Evolutionary conservation across 1,140 invertebrate genomes (phyloP).

Genomic region (Tetragnatha versicolor): DNA sequence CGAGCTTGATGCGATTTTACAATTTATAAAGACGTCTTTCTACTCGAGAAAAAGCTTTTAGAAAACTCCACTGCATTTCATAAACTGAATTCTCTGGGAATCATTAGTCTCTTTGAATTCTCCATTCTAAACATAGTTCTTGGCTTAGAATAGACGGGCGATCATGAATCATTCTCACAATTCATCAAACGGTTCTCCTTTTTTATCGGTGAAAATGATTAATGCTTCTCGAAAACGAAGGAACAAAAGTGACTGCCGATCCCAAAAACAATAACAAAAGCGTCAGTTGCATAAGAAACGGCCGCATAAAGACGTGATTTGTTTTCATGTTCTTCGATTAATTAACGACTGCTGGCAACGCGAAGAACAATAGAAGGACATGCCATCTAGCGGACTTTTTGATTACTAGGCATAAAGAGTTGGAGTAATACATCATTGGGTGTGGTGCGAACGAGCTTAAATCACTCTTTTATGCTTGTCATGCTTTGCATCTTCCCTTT

Average conservation of each 20-base stretch:
- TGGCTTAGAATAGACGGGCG: slow-evolving; percentile 33
- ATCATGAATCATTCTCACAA: slow-evolving; percentile 42
- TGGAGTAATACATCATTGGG: slow-evolving; percentile 49
- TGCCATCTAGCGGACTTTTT: slow-evolving; percentile 46
- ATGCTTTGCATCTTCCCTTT: too few relatives aligned
- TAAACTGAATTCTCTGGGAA: slow-evolving; percentile 21
- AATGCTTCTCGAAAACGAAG: slow-evolving; percentile 25
- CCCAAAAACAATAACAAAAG: slow-evolving; percentile 52
- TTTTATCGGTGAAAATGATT: slow-evolving; percentile 49
- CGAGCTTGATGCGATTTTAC: slow-evolving; percentile 9
- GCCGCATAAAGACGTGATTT: slow-evolving; percentile 46
- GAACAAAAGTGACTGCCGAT: slow-evolving; percentile 47
- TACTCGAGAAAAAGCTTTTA: slow-evolving; percentile 23
- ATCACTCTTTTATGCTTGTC: slow-evolving; percentile 27
- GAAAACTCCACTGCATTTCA: slow-evolving; percentile 20
- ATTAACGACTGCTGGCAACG: slow-evolving; percentile 49
- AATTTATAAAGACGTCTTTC: slow-evolving; percentile 27
- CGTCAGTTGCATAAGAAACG: slow-evolving; percentile 23
- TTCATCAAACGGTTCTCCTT: slow-evolving; percentile 39
- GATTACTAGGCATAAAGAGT: slow-evolving; percentile 42
- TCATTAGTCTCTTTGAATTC: slow-evolving; percentile 31
- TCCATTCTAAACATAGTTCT: slow-evolving; percentile 47
- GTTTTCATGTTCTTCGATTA: slow-evolving; percentile 51
- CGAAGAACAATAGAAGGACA: slow-evolving; percentile 40
- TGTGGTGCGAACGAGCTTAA: slow-evolving; percentile 27